Evolutionary conservation across 2,888 invertebrate genomes (phyloP).

Genomic region (Netelia virgata): DNA sequence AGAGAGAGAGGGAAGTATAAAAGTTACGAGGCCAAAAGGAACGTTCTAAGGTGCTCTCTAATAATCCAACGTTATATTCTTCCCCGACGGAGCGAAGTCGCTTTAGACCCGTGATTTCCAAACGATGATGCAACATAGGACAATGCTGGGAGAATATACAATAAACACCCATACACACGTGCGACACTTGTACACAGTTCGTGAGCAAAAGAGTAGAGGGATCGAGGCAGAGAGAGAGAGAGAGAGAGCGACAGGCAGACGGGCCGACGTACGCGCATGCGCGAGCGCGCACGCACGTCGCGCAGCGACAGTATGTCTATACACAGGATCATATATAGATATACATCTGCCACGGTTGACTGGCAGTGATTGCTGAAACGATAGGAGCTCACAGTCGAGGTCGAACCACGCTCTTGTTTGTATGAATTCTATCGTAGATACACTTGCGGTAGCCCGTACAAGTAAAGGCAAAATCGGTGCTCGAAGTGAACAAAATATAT

Average conservation of each 20-base stretch:
- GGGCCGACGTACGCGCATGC: no score
- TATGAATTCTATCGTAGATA: not conserved
- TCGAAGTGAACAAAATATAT: no score
- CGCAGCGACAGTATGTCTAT: no score
- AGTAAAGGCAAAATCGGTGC: no score
- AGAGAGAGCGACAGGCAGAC: no score
- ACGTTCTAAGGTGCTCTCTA: constrained; percentile 52
- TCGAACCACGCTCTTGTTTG: not conserved
- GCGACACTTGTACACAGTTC: no score
- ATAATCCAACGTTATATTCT: constrained; percentile 32
- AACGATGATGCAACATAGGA: constrained; percentile 57
- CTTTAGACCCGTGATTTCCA: constrained; percentile 49
- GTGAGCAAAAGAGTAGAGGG: no score
- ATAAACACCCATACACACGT: not conserved
- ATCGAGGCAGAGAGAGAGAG: no score
- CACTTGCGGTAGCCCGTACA: no score
- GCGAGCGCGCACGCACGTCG: no score
- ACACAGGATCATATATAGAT: no score
- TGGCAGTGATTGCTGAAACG: not conserved
- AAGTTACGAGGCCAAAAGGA: constrained; percentile 66
- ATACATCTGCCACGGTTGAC: no score
- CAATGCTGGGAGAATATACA: constrained; percentile 54
- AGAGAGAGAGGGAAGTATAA: constrained; percentile 44
- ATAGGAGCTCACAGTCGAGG: not conserved
- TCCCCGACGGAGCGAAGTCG: constrained; percentile 36